Evolutionary conservation across 2,797 vertebrate genomes (phyloP), one percentile per base, ranked within the genome.

Genomic region (Craterocephalus amniculus): DNA sequence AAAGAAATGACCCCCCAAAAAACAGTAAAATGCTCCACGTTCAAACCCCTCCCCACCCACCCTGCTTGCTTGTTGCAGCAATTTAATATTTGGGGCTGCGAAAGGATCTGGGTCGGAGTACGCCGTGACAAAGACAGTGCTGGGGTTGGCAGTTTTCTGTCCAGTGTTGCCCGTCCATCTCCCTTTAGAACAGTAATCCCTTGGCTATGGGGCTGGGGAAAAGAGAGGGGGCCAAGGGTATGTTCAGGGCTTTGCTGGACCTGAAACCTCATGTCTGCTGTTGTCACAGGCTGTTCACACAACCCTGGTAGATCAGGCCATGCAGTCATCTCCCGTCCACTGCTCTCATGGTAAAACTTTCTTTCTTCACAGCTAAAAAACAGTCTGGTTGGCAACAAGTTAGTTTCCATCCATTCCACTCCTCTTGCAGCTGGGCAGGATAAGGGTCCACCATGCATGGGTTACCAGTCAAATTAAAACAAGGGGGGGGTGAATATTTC

Each of bases 101-200:
- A 74, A 63, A 73, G 58, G 81, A 67, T 76, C 58, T 72, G 54
- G 58, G 76, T 77, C 58, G 48, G 56, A 69, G 62, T 13, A 66
- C 68, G 58, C 72, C 9, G 20, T 75, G 70, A 94, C 90, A 93
- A 93, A 92, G 80, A 88, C 80, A 77, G 57, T 91, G 92, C 91
- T 91, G 79, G 81, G 51, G 77, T 63, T 68, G 65, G 90, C 89
- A 83, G 78, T 90, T 94, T 93, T 90, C 56, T 60, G 62, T 55
- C 65, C 78, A 69, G 72, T 31, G 84, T 74, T 80, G 73, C 76
- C 10, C 63, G 55, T 66, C 67, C 62, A 63, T 87, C 78, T 87
- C 84, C 83, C 81, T 88, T 83, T 90, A 81, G 89, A 87, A 68
- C 76, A 74, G 83, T 94, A 93, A 94, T 94, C 92, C 93, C 63